phyloP scores from a whole-genome alignment of 2,888 invertebrate species.

The Eurytoma adleriae region DNA sequence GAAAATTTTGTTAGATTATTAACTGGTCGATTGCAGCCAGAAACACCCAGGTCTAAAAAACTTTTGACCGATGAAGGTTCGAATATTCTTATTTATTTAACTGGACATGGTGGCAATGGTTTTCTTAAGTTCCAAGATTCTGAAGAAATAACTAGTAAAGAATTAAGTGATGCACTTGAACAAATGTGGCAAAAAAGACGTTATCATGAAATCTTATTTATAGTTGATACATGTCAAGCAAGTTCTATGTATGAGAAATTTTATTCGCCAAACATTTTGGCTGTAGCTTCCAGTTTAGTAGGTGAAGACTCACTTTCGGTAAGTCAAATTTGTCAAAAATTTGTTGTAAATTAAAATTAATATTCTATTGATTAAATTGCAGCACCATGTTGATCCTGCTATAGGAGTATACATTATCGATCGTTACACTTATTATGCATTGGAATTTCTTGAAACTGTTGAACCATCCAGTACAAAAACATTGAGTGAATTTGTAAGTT shows the following conservation, averaged over 20 bases:
- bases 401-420: constrained; percentile 99
- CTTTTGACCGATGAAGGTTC: constrained; percentile 97
- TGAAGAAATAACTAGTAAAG: constrained; percentile 98
- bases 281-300: constrained; percentile 97
- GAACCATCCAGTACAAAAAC: constrained; percentile 91
- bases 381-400: constrained; percentile 99
- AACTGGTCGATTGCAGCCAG: constrained; percentile 94
- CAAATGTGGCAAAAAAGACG: constrained; percentile 99
- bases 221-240: constrained; percentile 99
- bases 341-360: constrained; percentile 2
- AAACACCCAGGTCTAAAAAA: constrained; percentile 96
- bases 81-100: constrained; percentile 97
- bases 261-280: constrained; percentile 98
- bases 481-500: constrained; percentile 95
- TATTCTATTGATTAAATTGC: constrained; percentile 69
- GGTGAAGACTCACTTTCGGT: constrained; percentile 99
- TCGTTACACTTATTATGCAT: constrained; percentile 97
- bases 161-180: constrained; percentile 98
- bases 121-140: constrained; percentile 99
- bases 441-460: constrained; percentile 96
- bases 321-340: constrained; percentile 69
- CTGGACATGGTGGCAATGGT: constrained; percentile 98
- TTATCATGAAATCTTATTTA: constrained; percentile 99
- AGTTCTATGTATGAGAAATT: constrained; percentile 99
- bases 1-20: constrained; percentile 98